A percentile compares a stretch with the other conserved stretches of the same genome.
phyloP scores from a whole-genome alignment of 2,113 vertebrate species.

The Bombycilla garrulus region DNA sequence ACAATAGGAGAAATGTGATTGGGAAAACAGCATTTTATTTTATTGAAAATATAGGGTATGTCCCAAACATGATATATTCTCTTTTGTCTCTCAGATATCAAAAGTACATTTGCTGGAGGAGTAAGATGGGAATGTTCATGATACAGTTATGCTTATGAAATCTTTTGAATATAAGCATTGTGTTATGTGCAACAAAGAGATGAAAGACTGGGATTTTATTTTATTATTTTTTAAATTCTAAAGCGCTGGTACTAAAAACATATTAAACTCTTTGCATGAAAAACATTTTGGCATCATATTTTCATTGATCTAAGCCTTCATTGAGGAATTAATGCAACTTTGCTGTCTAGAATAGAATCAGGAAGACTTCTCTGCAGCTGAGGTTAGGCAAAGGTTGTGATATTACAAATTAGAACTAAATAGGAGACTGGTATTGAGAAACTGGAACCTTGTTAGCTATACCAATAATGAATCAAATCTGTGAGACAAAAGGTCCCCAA shows the following conservation, averaged over 20 bases:
- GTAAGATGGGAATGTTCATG: slow-evolving; percentile 1
- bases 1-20: slow-evolving; percentile 14
- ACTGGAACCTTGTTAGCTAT: slow-evolving; percentile 64
- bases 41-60: background rate
- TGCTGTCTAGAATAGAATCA: slow-evolving; percentile 22
- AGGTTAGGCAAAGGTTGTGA: slow-evolving; percentile 72
- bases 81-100: slow-evolving; percentile 23
- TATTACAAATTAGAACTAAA: slow-evolving; percentile 74
- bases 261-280: background rate
- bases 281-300: slow-evolving; percentile 17
- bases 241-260: background rate
- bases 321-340: slow-evolving; percentile 64
- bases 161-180: background rate
- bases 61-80: background rate
- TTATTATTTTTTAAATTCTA: background rate
- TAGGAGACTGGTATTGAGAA: slow-evolving; percentile 60
- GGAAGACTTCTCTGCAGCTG: slow-evolving; percentile 55
- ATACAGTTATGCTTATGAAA: background rate
- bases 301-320: slow-evolving; percentile 28
- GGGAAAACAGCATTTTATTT: background rate
- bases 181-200: background rate
- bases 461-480: slow-evolving; percentile 71
- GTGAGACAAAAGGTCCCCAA: slow-evolving; percentile 69
- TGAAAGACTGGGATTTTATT: background rate
- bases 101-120: background rate